Percentiles rank a stretch among this genome's conserved stretches.
phyloP scores from a whole-genome alignment of 2,888 invertebrate species.

The Parelbella ahira region DNA sequence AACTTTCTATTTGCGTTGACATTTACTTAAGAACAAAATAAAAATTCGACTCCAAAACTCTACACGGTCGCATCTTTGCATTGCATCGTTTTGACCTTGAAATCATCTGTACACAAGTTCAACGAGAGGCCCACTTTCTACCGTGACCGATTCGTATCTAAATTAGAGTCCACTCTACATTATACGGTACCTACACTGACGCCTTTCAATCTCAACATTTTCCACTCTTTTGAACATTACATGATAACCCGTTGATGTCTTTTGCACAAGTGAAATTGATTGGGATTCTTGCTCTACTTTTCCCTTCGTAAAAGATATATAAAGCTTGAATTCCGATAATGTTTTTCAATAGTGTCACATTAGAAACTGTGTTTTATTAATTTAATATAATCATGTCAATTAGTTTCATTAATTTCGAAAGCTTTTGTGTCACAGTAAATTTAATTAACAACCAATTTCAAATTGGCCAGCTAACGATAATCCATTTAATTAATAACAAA shows the following conservation, averaged over 20 bases:
- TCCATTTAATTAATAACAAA: too few species aligned
- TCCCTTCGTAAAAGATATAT: too few species aligned
- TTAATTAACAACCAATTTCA: too few species aligned
- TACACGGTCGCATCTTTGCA: constrained; percentile 3
- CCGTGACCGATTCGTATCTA: constrained; percentile 22
- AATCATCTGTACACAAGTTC: constrained; percentile 18
- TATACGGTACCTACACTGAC: neutral
- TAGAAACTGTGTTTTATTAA: too few species aligned
- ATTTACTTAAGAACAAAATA: neutral
- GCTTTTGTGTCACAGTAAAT: too few species aligned
- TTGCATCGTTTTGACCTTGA: constrained; percentile 20
- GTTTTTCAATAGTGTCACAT: too few species aligned
- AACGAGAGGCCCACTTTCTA: constrained; percentile 19
- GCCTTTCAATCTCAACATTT: constrained; percentile 1
- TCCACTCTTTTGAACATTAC: neutral
- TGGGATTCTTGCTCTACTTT: constrained; percentile 1
- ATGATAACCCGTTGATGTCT: constrained; percentile 8
- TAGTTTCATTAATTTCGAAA: too few species aligned
- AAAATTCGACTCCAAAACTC: constrained; percentile 5
- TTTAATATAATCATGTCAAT: too few species aligned
- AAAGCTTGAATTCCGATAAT: too few species aligned
- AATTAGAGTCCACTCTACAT: constrained; percentile 11
- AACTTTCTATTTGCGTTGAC: too few species aligned
- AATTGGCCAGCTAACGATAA: too few species aligned
- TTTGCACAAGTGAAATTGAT: neutral